Percentiles rank a stretch among this genome's conserved stretches.
These are phyloP conservation scores for Pristionchus japonicus DNA, from an alignment of 2,888 invertebrate species.

Conservation along the genomic window DNA sequence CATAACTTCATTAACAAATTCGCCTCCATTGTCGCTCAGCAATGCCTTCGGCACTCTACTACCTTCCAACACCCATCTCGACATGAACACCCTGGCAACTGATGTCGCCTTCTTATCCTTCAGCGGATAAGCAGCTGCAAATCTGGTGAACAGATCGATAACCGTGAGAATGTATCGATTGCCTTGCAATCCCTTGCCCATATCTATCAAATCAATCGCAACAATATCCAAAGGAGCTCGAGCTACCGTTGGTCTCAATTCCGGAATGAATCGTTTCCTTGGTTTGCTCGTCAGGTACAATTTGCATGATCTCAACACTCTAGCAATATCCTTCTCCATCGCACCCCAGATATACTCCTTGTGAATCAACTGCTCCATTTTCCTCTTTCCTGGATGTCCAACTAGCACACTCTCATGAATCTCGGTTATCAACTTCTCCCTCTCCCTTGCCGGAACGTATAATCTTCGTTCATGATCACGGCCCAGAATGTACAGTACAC, in stretches of 20 bases:
- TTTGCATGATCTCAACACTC: not conserved
- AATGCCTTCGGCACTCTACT: constrained; percentile 24
- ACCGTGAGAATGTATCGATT: not conserved
- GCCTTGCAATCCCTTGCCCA: not conserved
- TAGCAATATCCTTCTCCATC: not conserved
- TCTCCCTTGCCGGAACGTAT: not conserved
- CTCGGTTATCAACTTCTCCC: not conserved
- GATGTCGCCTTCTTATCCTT: not conserved
- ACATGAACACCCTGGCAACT: not conserved
- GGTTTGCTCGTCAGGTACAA: not conserved
- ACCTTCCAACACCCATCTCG: constrained; percentile 40
- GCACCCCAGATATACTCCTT: not conserved
- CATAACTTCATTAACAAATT: constrained; percentile 20
- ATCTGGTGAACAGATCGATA: not conserved
- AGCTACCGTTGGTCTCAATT: not conserved
- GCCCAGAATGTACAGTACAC: not conserved
- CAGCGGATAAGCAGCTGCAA: not conserved
- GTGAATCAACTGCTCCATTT: not conserved
- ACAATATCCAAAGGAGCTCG: not conserved
- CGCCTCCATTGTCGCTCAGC: not conserved
- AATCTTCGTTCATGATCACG: not conserved
- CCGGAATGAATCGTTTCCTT: not conserved
- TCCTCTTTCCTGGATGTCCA: not conserved
- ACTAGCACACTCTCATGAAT: not conserved
- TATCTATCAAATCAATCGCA: not conserved